Conservation (phyloP, 2,797 vertebrate genomes). For the Etheostoma nigrum region DNA sequence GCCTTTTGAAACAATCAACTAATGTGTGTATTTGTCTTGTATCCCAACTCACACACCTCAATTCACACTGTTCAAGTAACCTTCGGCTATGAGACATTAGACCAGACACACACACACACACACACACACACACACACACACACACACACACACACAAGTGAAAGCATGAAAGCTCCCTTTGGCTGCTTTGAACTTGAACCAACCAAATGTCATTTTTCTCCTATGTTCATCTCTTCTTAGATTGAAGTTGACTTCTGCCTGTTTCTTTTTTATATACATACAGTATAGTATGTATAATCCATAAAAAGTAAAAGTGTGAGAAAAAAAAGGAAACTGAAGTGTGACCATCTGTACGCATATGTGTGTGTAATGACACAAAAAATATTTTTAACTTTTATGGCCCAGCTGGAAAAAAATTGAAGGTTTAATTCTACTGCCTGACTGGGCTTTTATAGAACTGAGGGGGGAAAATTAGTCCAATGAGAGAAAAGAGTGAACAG, state of each 20-base stretch:
- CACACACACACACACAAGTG: conserved; percentile 14
- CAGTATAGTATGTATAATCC: background rate
- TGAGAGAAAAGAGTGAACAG: background rate
- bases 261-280: conserved; percentile 1
- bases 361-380: conserved; percentile 14
- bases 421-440: conserved; percentile 21
- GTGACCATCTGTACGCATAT: background rate
- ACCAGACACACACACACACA: conserved; percentile 27
- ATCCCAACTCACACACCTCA: conserved; percentile 24
- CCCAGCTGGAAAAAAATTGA: conserved; percentile 14
- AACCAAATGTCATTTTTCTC: conserved; percentile 20
- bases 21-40: conserved; percentile 24
- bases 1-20: conserved; percentile 35
- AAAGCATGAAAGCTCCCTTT: conserved; percentile 43
- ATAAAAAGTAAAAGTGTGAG: background rate
- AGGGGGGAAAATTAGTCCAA: conserved; percentile 24
- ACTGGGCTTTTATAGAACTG: conserved; percentile 11
- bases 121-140: conserved; percentile 1
- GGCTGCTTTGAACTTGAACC: conserved; percentile 51
- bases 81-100: conserved; percentile 35
- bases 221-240: conserved; percentile 28
- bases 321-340: background rate
- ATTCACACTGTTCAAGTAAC: conserved; percentile 24
- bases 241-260: conserved; percentile 21
- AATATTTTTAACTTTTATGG: conserved; percentile 26